Conservation (phyloP, 2,797 vertebrate species). For the Xyrichtys novacula region DNA sequence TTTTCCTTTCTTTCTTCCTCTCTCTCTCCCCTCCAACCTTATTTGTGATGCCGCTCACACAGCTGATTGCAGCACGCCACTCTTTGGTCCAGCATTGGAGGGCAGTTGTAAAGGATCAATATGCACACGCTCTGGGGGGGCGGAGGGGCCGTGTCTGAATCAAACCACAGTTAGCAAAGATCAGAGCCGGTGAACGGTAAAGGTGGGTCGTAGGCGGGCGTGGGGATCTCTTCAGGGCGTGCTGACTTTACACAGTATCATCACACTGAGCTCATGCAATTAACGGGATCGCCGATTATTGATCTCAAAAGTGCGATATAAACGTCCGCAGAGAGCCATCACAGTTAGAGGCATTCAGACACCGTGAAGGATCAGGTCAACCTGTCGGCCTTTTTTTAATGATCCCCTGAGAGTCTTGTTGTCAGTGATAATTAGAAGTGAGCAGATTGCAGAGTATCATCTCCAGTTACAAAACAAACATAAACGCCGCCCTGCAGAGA, state of each 20-base stretch:
- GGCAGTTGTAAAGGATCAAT: slow-evolving; percentile 79
- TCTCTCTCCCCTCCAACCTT: slow-evolving; percentile 54
- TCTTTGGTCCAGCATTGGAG: slow-evolving; percentile 72
- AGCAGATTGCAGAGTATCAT: slow-evolving; percentile 42
- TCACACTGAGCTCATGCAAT: slow-evolving; percentile 30
- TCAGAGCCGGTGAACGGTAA: slow-evolving; percentile 11
- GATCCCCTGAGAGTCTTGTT: slow-evolving; percentile 37
- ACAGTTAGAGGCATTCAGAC: slow-evolving; percentile 32
- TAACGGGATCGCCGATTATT: slow-evolving; percentile 58
- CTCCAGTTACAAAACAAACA: slow-evolving; percentile 35
- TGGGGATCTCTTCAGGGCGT: slow-evolving; percentile 15
- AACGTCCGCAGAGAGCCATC: slow-evolving; percentile 28
- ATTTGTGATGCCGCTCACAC: slow-evolving; percentile 86
- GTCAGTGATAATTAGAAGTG: slow-evolving; percentile 32
- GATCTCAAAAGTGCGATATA: slow-evolving; percentile 46
- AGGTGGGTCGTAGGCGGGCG: slow-evolving; percentile 17
- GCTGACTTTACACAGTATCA: slow-evolving; percentile 40
- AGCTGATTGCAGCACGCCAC: slow-evolving; percentile 82
- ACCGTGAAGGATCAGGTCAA: slow-evolving; percentile 43
- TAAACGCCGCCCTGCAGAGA: not conserved
- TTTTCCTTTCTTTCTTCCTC: slow-evolving; percentile 21
- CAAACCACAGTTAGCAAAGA: slow-evolving; percentile 40
- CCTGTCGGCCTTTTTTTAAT: slow-evolving; percentile 26
- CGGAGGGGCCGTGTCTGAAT: not conserved
- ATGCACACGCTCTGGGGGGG: slow-evolving; percentile 60